Base-by-base conservation (phyloP, 1,140 invertebrate genomes). In the Drosophila melanica region DNA sequence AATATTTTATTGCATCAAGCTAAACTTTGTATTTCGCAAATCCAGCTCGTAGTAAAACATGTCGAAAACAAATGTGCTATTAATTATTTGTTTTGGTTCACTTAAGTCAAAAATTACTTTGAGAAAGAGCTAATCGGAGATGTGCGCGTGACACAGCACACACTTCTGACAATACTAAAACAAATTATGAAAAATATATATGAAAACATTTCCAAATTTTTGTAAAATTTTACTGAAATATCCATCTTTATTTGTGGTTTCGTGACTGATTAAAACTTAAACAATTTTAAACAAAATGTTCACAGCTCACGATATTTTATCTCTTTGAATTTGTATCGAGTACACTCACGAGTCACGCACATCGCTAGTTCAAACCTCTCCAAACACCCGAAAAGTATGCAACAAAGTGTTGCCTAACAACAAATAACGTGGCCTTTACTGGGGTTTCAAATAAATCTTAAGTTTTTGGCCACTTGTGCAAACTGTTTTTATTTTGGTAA, bases 331-430 rank as follows among this genome's bases (percentile, higher is more conserved):
- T 33, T 23, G 2, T 2, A 23, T 23, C 23, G 4, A 37, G 12
- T 18, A 27, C 23, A 14, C 12, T 30, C 48, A 33, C 3, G 48
- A 54, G 11, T 48, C 16, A 10, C 30, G 30, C 30, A 54, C 58
- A 47, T 62, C 47, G 8, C 27, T 50, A 50, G 12, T 5, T 51
- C 23, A 10, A 6, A 35, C 57, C 27, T 45, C 35, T 2, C 2
- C 14, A 8, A 44, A 20, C n/a, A 16, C 11, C 27, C 35, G 27
- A 58, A 37, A 72, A 58, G 62, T 57, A 58, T 66, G 54, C 63
- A 39, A 72, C 54, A 67, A 67, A 72, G 45, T 72, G 63, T 53
- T 71, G 8, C 23, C 37, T 30, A 63, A 41, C 50, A 48, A 14
- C 16, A 47, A 70, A 63, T 55, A 64, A 54, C 18, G 37, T 41